Evolutionary conservation across 2,113 vertebrate species (phyloP), one percentile per base, ranked within the genome.

Genomic region (Hippoglossus stenolepis): DNA sequence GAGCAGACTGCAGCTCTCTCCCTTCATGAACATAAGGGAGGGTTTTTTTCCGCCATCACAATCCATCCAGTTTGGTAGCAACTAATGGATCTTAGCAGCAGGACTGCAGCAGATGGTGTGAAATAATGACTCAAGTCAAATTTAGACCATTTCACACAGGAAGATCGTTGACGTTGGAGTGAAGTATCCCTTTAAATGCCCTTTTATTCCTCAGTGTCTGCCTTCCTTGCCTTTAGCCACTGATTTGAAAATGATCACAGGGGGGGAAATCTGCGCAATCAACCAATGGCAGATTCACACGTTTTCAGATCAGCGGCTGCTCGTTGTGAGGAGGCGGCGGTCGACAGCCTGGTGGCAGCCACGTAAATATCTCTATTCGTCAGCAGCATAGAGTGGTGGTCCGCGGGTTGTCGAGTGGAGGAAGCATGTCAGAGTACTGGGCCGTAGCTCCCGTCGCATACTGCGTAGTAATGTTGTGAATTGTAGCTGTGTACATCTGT

Each of bases 401-500:
- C 63, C 3, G 17, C 78, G 40, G 81, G 71, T 62, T 67, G 26
- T 47, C 5, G 13, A 64, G 57, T 17, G 63, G 51, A 75, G 73
- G 67, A 85, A 79, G 67, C 51, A 71, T 67, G 67, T 71, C 15
- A 63, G 89, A 90, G 87, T 85, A 88, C 47, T 83, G 87, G 79
- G 75, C 75, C 43, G 17, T 77, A 86, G 74, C 87, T 86, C 87
- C 75, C 82, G 83, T 85, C 87, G 82, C 84, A 85, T 88, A 89
- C 77, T 81, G 86, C 82, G 77, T 92, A 85, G 85, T 92, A 65
- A 92, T 90, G 71, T 93, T 90, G 91, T 93, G 88, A 93, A 90
- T 75, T 85, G 89, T 94, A 92, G 89, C 87, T 66, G 92, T 94
- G 90, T 92, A 89, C 74, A 85, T 85, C 85, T 61, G 86, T 93